Evolutionary conservation across 2,797 vertebrate genomes (phyloP).

Genomic region (Ctenopoma multispine): DNA sequence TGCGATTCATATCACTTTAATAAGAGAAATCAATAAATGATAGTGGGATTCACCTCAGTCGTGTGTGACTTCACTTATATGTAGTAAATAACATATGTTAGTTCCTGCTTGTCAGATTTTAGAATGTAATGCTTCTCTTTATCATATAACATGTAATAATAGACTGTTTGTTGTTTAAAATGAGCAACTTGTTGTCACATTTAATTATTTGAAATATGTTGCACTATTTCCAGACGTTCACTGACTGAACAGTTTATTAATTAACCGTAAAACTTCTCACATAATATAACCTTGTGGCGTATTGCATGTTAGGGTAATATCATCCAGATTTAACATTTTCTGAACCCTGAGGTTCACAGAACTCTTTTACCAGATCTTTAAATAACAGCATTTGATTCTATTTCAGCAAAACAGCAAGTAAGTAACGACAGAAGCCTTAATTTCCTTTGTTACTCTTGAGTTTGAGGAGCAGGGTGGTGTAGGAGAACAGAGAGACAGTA

Average conservation of each 20-base stretch:
- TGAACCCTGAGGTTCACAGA: conserved; percentile 3
- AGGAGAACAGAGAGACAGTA: conserved; percentile 44
- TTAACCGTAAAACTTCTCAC: not conserved
- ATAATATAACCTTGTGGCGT: not conserved
- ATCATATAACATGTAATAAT: too few relatives aligned
- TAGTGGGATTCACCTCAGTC: not conserved
- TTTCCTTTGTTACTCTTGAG: conserved; percentile 61
- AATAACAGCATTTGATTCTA: not conserved
- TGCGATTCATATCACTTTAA: conserved; percentile 7
- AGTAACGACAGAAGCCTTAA: conserved; percentile 24
- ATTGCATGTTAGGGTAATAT: not conserved
- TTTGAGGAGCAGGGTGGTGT: conserved; percentile 50
- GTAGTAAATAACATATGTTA: not conserved
- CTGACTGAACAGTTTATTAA: rapidly evolving
- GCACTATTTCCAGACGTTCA: not conserved
- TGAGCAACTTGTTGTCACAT: not conserved
- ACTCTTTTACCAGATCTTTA: not conserved
- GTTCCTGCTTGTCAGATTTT: not conserved
- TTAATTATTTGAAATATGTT: too few relatives aligned
- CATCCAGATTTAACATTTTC: not conserved
- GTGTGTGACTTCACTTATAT: not conserved
- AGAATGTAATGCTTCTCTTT: not conserved
- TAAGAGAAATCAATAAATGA: not conserved
- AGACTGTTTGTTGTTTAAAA: not conserved
- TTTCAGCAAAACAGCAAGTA: not conserved